Evolutionary conservation across 2,113 vertebrate genomes (phyloP).

Genomic region (Macquaria ambigua): DNA sequence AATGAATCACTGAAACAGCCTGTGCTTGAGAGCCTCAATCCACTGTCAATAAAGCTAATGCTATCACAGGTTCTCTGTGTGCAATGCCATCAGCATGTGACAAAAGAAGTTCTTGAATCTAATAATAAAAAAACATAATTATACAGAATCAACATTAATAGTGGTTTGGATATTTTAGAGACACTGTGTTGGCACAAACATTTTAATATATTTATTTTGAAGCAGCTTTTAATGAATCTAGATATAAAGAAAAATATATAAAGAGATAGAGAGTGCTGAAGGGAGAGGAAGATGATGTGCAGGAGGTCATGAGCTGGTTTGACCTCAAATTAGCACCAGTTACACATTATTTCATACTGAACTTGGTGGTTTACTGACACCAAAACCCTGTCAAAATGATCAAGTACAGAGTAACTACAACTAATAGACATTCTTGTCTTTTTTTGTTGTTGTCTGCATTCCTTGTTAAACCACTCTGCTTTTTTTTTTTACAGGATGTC

Average conservation of each 20-base stretch:
- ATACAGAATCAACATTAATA: conserved; percentile 9
- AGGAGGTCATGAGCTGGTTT: conserved; percentile 15
- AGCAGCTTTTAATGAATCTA: not conserved
- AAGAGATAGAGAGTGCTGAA: too few relatives aligned
- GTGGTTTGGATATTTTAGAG: not conserved
- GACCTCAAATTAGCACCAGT: conserved; percentile 32
- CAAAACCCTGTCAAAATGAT: not conserved
- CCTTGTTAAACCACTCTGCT: too few relatives aligned
- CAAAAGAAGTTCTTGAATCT: too few relatives aligned
- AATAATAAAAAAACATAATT: too few relatives aligned
- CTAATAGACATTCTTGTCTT: too few relatives aligned
- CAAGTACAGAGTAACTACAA: too few relatives aligned
- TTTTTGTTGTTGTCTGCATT: too few relatives aligned
- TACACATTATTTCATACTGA: not conserved
- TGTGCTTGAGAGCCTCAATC: conserved; percentile 68
- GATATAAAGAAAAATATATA: not conserved
- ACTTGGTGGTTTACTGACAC: not conserved
- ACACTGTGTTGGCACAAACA: not conserved
- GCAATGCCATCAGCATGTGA: conserved; percentile 12
- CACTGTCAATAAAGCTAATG: conserved; percentile 74
- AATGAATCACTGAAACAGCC: conserved; percentile 78
- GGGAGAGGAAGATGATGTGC: not conserved
- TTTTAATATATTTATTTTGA: not conserved
- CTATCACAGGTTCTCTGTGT: conserved; percentile 58
- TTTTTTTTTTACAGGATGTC: too few relatives aligned